Evolutionary conservation across 2,888 invertebrate genomes (phyloP), one percentile per base, ranked within the genome.

Genomic region (Xylota segnis): DNA sequence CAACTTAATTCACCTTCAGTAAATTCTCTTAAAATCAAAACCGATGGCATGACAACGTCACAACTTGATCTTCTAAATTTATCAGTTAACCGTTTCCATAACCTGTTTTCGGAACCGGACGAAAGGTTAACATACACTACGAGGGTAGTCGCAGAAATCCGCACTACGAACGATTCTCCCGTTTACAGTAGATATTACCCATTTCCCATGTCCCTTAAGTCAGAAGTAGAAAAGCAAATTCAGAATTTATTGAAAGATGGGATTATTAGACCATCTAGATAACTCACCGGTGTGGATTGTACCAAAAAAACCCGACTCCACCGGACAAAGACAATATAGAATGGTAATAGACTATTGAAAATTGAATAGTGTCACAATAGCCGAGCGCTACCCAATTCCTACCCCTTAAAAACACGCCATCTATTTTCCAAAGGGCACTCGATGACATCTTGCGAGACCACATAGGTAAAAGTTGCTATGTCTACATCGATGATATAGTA

Each of bases 341-440:
- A 63, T 68, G 43, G 78, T 83, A 9, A 68, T 83, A 4, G 83
- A 77, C 12, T 83, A 77, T 32, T 14, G 76, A 0, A 84, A 84
- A 54, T 32, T 84, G 5, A 84, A 79, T n/a, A 54, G 65, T 10
- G 12, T 78, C 2, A 84, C 70, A 2, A 75, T 84, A 6, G 32
- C 84, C 6, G 70, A 84, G 12, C 52, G 27, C 56, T 78, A 78
- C n/a, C n/a, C n/a, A n/a, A 83, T 77, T 32, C 83, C 83, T 37
- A 37, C 2, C 4, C 40, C n/a, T n/a, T n/a, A 40, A n/a, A 5
- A 40, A 40, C n/a, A n/a, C n/a, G n/a, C n/a, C n/a, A n/a, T n/a
- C n/a, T n/a, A n/a, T n/a, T n/a, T 45, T 45, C 10, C 37, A 37
- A 37, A 9, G 37, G 3, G 10, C 5, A 0, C 10, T 37, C 37